Evolutionary conservation across 2,888 invertebrate genomes (phyloP), one percentile per base, ranked within the genome.

Genomic region (Trichacis sp.): DNA sequence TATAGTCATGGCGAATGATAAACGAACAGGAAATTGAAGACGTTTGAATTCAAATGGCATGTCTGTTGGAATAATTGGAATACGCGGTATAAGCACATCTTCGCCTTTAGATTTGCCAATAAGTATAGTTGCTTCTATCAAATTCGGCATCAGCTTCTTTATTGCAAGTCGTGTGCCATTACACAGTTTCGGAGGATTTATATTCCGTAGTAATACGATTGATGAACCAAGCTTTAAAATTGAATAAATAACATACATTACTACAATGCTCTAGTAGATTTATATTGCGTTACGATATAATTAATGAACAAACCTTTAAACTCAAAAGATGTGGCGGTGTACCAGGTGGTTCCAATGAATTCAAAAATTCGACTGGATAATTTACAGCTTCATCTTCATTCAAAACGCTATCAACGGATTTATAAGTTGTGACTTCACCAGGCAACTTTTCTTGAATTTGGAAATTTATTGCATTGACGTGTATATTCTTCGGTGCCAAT

Each of bases 171-270:
- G 17, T 1, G 55, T 64, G 29, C 65, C 59, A 56, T 69, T 69
- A 42, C 59, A 64, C 45, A 71, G 53, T 50, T 56, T 58, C 36
- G 64, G 57, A 29, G 42, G 57, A 40, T 68, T 54, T n/a, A 64
- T 53, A 51, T 69, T 71, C 49, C 66, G 56, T n/a, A 68, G 15
- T 12, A 71, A 17, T 30, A 67, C 61, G n/a, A 66, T 66, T 14
- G 45, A 49, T 33, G 59, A 48, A n/a, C 67, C 62, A 14, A 42
- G 4, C 14, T 42, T 42, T 15, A 42, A 42, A 42, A 42, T 42
- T 42, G n/a, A 42, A 24, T 24, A 3, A 24, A 24, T 24, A 24
- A 24, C 24, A 24, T 8, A 24, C 8, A 5, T 24, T 24, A 24
- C 24, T 24, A 24, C 24, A 24, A 24, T 8, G 24, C 8, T 24